A percentile compares a stretch with the other conserved stretches of the same genome.
Conservation (phyloP, 2,797 vertebrate species). For the Lithobates sylvaticus region DNA sequence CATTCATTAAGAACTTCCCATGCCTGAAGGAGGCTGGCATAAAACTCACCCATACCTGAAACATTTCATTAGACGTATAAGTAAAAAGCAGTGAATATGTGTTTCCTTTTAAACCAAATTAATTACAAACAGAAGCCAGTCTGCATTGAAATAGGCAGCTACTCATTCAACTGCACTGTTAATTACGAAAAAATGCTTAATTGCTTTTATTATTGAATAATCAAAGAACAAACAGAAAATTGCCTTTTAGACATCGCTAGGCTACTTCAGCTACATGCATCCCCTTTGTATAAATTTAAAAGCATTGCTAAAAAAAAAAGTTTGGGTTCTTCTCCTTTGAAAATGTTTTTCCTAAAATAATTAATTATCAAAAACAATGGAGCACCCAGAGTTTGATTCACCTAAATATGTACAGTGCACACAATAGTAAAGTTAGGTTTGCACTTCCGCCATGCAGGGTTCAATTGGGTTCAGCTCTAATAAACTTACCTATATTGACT, state of each 20-base stretch:
- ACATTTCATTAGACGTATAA: slow-evolving; percentile 37
- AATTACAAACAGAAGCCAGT: slow-evolving; percentile 41
- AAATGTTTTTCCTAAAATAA: background rate
- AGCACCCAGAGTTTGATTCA: too few species aligned
- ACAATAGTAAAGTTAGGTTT: too few species aligned
- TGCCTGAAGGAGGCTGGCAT: slow-evolving; percentile 50
- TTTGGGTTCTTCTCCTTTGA: background rate
- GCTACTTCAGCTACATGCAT: background rate
- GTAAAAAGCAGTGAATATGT: slow-evolving; percentile 6
- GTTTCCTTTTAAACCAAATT: slow-evolving; percentile 40
- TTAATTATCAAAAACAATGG: background rate
- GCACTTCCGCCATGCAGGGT: too few species aligned
- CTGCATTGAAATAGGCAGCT: background rate
- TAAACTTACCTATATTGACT: too few species aligned
- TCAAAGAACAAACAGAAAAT: background rate
- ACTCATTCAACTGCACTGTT: background rate
- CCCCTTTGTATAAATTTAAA: too few species aligned
- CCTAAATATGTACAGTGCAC: too few species aligned
- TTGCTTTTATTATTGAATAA: background rate
- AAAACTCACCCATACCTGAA: slow-evolving; percentile 55
- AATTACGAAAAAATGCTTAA: slow-evolving; percentile 14
- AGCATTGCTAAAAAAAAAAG: background rate
- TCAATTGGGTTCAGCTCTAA: too few species aligned
- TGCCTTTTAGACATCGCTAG: background rate
- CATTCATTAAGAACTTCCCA: slow-evolving; percentile 57